Conservation (phyloP, 2,888 invertebrate species). For the Calliphora vomitoria region DNA sequence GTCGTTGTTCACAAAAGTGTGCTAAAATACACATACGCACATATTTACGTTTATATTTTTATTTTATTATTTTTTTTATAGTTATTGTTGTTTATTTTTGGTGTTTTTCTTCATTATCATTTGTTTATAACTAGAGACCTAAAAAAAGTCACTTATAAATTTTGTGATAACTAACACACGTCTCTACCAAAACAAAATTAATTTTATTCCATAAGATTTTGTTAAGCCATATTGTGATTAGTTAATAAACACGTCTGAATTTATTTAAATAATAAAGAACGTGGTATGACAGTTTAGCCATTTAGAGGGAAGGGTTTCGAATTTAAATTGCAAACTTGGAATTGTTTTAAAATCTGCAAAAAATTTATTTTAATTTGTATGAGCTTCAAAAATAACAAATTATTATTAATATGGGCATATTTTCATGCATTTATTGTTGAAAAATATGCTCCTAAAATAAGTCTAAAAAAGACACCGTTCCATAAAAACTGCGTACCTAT, state of each 20-base stretch:
- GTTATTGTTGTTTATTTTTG: constrained; percentile 8
- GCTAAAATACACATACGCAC: neutral
- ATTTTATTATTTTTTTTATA: neutral
- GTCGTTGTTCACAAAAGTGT: neutral
- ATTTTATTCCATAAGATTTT: neutral
- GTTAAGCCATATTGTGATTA: neutral
- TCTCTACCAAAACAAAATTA: neutral
- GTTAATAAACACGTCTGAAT: neutral
- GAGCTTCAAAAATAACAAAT: too few relatives aligned
- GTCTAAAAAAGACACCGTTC: too few relatives aligned
- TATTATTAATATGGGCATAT: too few relatives aligned
- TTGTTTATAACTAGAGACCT: constrained; percentile 3
- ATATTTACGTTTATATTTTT: neutral
- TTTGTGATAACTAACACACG: constrained; percentile 21
- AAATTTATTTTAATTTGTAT: too few relatives aligned
- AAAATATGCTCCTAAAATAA: too few relatives aligned
- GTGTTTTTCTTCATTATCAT: neutral
- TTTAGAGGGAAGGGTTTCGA: neutral
- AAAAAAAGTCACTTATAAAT: neutral
- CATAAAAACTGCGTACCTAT: too few relatives aligned
- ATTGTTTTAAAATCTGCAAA: too few relatives aligned
- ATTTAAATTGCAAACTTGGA: too few relatives aligned
- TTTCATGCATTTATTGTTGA: too few relatives aligned
- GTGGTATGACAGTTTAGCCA: neutral
- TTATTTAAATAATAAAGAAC: neutral